These are phyloP conservation scores for Sigmodon hispidus DNA, from an alignment of 2,113 vertebrate species.

Conservation along the genomic window DNA sequence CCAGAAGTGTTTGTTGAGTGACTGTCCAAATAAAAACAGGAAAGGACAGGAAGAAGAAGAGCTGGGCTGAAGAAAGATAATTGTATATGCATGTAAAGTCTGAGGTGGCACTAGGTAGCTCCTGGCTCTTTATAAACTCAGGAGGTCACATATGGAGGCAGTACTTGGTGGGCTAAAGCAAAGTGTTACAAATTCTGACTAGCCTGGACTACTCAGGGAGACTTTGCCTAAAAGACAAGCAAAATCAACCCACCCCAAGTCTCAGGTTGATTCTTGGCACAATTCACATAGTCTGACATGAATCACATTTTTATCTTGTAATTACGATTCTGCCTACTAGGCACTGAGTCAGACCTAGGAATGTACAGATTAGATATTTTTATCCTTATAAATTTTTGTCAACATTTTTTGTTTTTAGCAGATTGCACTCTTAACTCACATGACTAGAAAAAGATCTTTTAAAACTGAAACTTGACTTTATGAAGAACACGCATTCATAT, in stretches of 20 bases:
- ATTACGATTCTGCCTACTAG: neutral
- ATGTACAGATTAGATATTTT: neutral
- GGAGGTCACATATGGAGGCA: neutral
- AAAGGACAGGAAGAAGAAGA: neutral
- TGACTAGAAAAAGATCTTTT: neutral
- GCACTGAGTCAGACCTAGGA: neutral
- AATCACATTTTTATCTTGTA: neutral
- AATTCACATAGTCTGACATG: conserved; percentile 21
- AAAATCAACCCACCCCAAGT: neutral
- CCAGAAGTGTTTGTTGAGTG: neutral
- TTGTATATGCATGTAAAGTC: neutral
- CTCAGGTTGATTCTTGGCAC: conserved; percentile 17
- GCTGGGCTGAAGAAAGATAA: neutral
- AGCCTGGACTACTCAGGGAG: neutral
- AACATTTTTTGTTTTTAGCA: conserved; percentile 24
- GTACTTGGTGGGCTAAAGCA: neutral
- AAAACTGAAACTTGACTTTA: conserved; percentile 29
- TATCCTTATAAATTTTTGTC: neutral
- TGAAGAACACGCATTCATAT: neutral
- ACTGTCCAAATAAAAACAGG: neutral
- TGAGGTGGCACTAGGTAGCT: neutral
- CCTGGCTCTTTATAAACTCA: conserved; percentile 36
- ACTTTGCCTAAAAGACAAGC: neutral
- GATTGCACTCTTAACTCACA: neutral
- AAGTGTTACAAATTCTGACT: neutral